Evolutionary conservation across 2,888 invertebrate genomes (phyloP).

Genomic region (Tetropium fuscum): DNA sequence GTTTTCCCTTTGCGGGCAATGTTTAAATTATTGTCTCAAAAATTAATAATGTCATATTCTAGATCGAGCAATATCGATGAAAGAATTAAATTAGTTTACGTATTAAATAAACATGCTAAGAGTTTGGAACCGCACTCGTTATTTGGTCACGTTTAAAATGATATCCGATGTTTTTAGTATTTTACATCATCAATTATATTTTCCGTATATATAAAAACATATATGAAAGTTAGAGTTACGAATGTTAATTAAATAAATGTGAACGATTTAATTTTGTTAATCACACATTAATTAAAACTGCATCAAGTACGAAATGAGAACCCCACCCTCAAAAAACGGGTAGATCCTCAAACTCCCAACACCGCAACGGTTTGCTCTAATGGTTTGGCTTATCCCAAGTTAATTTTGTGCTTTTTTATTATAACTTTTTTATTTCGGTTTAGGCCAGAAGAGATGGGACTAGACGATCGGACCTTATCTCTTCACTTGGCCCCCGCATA

Average conservation of each 20-base stretch:
- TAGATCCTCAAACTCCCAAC: conserved; percentile 8
- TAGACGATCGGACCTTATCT: conserved; percentile 68
- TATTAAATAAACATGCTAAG: too few relatives aligned
- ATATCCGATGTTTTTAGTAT: background rate
- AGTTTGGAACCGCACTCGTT: background rate
- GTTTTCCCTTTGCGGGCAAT: too few relatives aligned
- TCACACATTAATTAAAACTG: background rate
- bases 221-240: too few relatives aligned
- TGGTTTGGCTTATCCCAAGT: background rate
- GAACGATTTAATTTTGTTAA: too few relatives aligned
- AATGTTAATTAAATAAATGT: too few relatives aligned
- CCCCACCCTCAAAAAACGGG: conserved; percentile 14
- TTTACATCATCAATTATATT: background rate
- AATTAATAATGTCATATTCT: too few relatives aligned
- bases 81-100: too few relatives aligned
- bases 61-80: too few relatives aligned
- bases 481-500: conserved; percentile 69
- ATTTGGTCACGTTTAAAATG: background rate
- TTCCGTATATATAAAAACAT: background rate
- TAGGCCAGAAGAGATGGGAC: conserved; percentile 59
- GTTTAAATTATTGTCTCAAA: too few relatives aligned
- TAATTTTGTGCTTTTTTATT: conserved; percentile 35
- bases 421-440: conserved; percentile 61
- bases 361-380: conserved; percentile 7
- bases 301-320: background rate